A percentile compares a stretch with the other conserved stretches of the same genome.
Conservation (phyloP, 23 tunicate species). For the Ciona savignyi region DNA sequence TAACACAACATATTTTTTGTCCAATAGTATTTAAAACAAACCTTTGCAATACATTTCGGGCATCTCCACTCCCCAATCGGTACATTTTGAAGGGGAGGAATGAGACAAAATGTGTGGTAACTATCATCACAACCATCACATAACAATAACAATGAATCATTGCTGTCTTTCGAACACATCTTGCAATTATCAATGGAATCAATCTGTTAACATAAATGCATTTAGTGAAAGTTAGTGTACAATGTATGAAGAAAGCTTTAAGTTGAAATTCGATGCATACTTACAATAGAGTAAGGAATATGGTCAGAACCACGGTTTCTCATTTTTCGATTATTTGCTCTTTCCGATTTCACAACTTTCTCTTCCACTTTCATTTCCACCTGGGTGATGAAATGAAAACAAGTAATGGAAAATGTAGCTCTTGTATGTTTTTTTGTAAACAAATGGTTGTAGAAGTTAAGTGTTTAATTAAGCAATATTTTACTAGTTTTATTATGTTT, state of each 20-base stretch:
- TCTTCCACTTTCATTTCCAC: not conserved
- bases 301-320: constrained; percentile 39
- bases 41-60: constrained; percentile 86
- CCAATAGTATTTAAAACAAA: constrained; percentile 5
- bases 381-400: no score
- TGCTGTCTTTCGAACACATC: constrained; percentile 71
- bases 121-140: constrained; percentile 95
- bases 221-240: not conserved
- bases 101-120: constrained; percentile 85
- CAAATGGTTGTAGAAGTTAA: no score
- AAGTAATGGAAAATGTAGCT: no score
- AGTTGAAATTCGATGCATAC: no score
- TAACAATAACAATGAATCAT: constrained; percentile 53
- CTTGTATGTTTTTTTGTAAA: no score
- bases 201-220: constrained; percentile 15
- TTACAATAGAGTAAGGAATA: constrained; percentile 65
- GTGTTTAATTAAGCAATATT: no score
- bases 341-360: not conserved
- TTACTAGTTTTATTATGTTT: no score
- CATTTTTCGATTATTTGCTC: constrained; percentile 10
- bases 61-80: constrained; percentile 91
- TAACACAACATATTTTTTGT: no score
- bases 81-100: constrained; percentile 70
- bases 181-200: constrained; percentile 80
- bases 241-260: not conserved